Percentiles rank a stretch among this genome's conserved stretches.
These are phyloP conservation scores for Diarsia rubi DNA, from an alignment of 2,888 invertebrate genomes.

Conservation along the genomic window DNA sequence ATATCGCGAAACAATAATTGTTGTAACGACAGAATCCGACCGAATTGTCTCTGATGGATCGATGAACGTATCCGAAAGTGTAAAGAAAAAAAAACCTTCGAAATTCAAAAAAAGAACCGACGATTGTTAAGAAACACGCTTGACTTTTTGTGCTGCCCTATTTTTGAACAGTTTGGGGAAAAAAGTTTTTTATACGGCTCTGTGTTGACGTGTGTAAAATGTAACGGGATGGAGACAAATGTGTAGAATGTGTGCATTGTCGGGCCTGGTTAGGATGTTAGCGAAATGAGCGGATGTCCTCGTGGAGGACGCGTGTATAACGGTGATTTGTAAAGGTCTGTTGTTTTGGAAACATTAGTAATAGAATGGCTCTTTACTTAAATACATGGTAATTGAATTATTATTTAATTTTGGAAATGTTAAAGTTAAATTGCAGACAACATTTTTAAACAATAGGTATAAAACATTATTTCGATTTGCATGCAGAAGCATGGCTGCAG, in stretches of 20 bases:
- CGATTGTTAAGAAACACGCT: slow-evolving; percentile 77
- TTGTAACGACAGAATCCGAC: slow-evolving; percentile 85
- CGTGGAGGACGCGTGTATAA: slow-evolving; percentile 32
- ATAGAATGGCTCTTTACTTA: background rate
- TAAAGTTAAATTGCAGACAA: background rate
- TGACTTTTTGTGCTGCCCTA: slow-evolving; percentile 74
- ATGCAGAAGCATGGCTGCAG: background rate
- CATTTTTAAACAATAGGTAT: background rate
- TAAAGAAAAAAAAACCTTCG: slow-evolving; percentile 62
- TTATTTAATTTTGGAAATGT: background rate
- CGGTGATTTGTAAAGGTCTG: slow-evolving; percentile 3
- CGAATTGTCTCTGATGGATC: slow-evolving; percentile 82
- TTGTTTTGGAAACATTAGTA: background rate
- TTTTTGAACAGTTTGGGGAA: slow-evolving; percentile 67
- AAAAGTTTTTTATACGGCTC: slow-evolving; percentile 51
- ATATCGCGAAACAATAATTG: slow-evolving; percentile 85
- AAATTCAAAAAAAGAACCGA: slow-evolving; percentile 79
- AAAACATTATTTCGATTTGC: too few species aligned
- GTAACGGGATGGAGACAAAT: slow-evolving; percentile 60
- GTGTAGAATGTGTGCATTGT: slow-evolving; percentile 56
- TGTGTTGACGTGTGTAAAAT: slow-evolving; percentile 60
- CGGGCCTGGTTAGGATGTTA: slow-evolving; percentile 50
- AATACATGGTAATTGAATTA: background rate
- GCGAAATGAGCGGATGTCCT: slow-evolving; percentile 58
- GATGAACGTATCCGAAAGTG: slow-evolving; percentile 71